Conservation (phyloP, 2,113 vertebrate species). For the Eurystomus gularis region DNA sequence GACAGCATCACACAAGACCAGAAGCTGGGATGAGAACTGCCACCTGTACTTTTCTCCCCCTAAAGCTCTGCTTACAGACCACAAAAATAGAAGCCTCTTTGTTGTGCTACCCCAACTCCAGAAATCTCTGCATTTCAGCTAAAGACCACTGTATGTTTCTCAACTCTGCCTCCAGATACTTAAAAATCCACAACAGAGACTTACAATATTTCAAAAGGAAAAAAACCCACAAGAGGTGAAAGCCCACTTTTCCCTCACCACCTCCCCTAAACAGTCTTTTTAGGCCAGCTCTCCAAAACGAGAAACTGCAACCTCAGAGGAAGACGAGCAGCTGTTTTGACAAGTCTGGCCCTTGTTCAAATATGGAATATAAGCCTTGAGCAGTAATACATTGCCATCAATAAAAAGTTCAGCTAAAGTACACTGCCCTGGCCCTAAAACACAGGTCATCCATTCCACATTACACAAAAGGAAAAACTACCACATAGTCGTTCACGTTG, state of each 20-base stretch:
- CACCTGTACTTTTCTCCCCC: not conserved
- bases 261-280: not conserved
- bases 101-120: not conserved
- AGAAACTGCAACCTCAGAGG: not conserved
- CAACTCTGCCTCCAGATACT: not conserved
- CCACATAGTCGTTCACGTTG: not conserved
- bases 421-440: not conserved
- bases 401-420: conserved; percentile 1
- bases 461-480: not conserved
- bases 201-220: not conserved
- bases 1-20: not conserved
- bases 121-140: not conserved
- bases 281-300: not conserved
- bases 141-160: not conserved
- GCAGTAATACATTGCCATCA: conserved; percentile 1
- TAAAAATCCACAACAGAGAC: not conserved
- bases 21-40: not conserved
- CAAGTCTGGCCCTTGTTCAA: conserved; percentile 39
- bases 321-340: conserved; percentile 19
- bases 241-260: not conserved
- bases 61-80: not conserved
- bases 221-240: not conserved
- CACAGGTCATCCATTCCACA: not conserved
- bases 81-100: not conserved
- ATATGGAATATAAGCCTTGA: not conserved